phyloP scores from a whole-genome alignment of 30 jellyfish, hydroid and myxozoan species.

The Pseudorhiza aurosa region DNA sequence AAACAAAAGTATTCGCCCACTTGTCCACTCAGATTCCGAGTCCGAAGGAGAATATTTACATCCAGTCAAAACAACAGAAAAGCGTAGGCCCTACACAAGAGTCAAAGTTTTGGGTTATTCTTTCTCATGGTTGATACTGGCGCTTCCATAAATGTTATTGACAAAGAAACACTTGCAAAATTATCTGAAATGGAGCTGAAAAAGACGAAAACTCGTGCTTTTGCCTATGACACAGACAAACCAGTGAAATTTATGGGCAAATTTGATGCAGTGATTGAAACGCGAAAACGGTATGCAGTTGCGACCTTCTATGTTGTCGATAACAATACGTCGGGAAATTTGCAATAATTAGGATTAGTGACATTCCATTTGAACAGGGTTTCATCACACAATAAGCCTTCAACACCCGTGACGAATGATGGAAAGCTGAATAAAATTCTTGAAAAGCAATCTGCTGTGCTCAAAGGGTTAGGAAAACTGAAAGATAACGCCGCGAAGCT shows the following conservation, averaged over 20 bases:
- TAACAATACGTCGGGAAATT: neutral
- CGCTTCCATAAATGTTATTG: too few species aligned
- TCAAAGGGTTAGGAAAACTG: conserved; percentile 20
- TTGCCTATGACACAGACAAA: conserved; percentile 4
- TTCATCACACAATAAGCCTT: neutral
- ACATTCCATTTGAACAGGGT: conserved; percentile 5
- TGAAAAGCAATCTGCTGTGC: neutral
- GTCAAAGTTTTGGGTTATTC: neutral
- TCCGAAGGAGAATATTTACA: neutral
- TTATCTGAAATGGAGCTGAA: conserved; percentile 6
- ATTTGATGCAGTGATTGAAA: conserved; percentile 8
- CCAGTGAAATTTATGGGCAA: conserved; percentile 3
- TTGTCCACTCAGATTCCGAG: conserved; percentile 2
- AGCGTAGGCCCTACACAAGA: conserved; percentile 4
- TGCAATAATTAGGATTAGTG: neutral
- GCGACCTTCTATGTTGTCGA: conserved; percentile 9
- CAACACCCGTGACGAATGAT: neutral
- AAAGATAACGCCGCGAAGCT: conserved; percentile 1
- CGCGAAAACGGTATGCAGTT: conserved; percentile 5
- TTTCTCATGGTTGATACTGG: too few species aligned
- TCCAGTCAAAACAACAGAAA: neutral
- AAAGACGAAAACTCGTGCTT: conserved; percentile 18
- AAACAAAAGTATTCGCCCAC: conserved; percentile 12
- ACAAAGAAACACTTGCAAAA: conserved; percentile 9
- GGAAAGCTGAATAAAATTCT: neutral